These are phyloP conservation scores for Leptestheria dahalacensis DNA, from an alignment of 1,140 invertebrate species.

Conservation along the genomic window DNA sequence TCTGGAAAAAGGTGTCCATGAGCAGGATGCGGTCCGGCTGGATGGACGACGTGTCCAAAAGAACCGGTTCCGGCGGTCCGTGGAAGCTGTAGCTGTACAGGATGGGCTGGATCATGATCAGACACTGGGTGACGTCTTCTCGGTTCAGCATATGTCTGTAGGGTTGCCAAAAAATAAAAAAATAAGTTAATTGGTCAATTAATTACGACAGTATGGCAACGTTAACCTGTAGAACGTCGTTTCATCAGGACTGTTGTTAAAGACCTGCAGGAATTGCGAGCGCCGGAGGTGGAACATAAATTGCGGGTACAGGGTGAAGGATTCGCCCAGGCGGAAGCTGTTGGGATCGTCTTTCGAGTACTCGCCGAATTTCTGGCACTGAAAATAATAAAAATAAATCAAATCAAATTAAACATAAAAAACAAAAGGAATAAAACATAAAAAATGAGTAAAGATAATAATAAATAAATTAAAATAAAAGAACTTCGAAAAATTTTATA, in stretches of 20 bases:
- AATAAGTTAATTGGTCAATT: not conserved
- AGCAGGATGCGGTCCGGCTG: conserved; percentile 91
- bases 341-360: conserved; percentile 95
- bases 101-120: conserved; percentile 99
- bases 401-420: not conserved
- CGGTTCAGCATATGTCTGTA: conserved; percentile 87
- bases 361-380: conserved; percentile 99
- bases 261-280: conserved; percentile 99
- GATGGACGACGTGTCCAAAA: conserved; percentile 93
- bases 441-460: no score
- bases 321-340: conserved; percentile 86
- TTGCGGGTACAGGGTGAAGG: conserved; percentile 95
- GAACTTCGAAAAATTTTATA: no score
- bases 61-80: conserved; percentile 91
- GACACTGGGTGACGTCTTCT: conserved; percentile 90
- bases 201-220: not conserved
- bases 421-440: not conserved
- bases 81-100: conserved; percentile 96
- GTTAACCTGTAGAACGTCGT: conserved; percentile 96
- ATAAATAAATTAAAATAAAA: not conserved
- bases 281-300: conserved; percentile 98
- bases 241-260: conserved; percentile 99
- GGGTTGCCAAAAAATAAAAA: conserved; percentile 21
- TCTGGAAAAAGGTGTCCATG: conserved; percentile 99
- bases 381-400: conserved; percentile 27